These are phyloP conservation scores for Palaemon carinicauda DNA, from an alignment of 1,140 invertebrate species.

Conservation along the genomic window DNA sequence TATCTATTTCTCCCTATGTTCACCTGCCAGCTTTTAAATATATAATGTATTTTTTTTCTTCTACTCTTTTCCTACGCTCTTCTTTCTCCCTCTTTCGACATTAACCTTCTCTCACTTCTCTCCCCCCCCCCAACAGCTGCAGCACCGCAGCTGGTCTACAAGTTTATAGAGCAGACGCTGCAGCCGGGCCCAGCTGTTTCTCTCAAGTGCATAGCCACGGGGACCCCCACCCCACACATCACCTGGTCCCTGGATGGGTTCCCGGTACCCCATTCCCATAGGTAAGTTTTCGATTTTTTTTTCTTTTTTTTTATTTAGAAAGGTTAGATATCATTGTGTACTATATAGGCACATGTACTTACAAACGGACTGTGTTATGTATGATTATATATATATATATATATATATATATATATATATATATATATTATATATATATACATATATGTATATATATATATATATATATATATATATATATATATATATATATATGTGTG, in stretches of 20 bases:
- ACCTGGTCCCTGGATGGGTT: slow-evolving; percentile 84
- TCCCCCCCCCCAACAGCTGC: neutral
- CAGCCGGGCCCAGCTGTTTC: slow-evolving; percentile 85
- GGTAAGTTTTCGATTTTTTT: neutral
- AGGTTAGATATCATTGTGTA: neutral
- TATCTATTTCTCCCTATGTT: no score
- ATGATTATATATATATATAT: neutral
- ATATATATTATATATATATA: neutral
- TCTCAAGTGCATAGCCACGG: slow-evolving; percentile 81
- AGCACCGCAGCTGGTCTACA: slow-evolving; percentile 65
- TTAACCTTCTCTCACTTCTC: no score
- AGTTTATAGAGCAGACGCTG: slow-evolving; percentile 63
- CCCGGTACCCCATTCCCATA: slow-evolving; percentile 65
- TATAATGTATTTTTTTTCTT: no score
- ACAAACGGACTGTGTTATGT: no score
- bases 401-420: neutral
- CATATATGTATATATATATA: neutral
- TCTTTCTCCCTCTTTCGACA: no score
- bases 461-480: neutral
- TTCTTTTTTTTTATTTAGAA: neutral
- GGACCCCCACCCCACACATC: slow-evolving; percentile 76
- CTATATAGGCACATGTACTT: no score
- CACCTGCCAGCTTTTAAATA: no score
- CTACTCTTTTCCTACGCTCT: no score
- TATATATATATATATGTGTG: no score